These are phyloP conservation scores for Gibbula magus DNA, from an alignment of 2,888 invertebrate species.

Conservation along the genomic window DNA sequence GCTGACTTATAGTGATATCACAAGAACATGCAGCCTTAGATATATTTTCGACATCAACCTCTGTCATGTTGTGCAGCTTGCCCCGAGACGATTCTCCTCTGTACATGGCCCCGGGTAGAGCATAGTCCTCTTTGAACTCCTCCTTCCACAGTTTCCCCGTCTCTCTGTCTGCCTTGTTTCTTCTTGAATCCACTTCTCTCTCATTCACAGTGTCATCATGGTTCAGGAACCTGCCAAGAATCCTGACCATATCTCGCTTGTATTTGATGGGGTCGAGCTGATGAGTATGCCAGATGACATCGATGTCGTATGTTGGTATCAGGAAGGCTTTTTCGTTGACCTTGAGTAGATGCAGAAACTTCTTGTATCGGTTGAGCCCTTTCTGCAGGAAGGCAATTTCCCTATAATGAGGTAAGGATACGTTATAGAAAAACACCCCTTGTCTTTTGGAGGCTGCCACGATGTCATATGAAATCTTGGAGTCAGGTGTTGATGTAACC, in stretches of 20 bases:
- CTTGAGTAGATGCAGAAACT: slow-evolving; percentile 75
- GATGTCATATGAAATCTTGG: slow-evolving; percentile 70
- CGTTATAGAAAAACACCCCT: slow-evolving; percentile 76
- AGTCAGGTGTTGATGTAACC: background rate
- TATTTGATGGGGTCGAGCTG: slow-evolving; percentile 74
- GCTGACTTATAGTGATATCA: too few relatives aligned
- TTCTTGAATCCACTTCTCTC: slow-evolving; percentile 73
- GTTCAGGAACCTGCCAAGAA: slow-evolving; percentile 73
- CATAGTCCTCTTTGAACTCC: slow-evolving; percentile 74
- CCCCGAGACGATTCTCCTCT: slow-evolving; percentile 68
- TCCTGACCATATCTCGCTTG: slow-evolving; percentile 65
- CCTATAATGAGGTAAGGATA: slow-evolving; percentile 77
- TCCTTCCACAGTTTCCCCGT: slow-evolving; percentile 76
- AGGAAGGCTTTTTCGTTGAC: slow-evolving; percentile 75
- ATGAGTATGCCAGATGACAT: slow-evolving; percentile 77
- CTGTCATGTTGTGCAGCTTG: too few relatives aligned
- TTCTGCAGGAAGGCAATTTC: slow-evolving; percentile 74
- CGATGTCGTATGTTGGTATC: slow-evolving; percentile 77
- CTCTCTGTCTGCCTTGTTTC: slow-evolving; percentile 73
- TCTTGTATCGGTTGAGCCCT: slow-evolving; percentile 74
- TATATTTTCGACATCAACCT: too few relatives aligned
- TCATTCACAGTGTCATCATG: slow-evolving; percentile 77
- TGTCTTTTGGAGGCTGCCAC: slow-evolving; percentile 75
- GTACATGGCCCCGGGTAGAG: slow-evolving; percentile 76
- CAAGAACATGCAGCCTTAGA: too few relatives aligned